Percentiles rank a stretch among this genome's conserved stretches.
Evolutionary conservation across 2,888 invertebrate species (phyloP).

Genomic region (Acanthopleura granulata): DNA sequence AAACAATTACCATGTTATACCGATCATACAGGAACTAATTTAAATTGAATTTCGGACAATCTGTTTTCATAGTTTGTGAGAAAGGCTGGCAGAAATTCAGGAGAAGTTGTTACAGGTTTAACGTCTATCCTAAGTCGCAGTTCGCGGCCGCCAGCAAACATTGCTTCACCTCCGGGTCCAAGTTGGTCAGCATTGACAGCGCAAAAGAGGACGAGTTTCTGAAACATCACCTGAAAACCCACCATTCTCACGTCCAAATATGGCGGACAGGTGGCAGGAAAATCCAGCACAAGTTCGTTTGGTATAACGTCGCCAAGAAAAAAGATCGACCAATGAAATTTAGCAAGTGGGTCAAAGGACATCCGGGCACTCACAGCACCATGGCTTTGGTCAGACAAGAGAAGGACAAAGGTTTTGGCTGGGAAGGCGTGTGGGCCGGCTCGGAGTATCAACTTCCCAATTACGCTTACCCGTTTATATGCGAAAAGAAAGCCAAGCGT

Average conservation of each 20-base stretch:
- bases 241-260: constrained; percentile 35
- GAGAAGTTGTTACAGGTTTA: constrained; percentile 73
- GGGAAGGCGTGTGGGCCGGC: constrained; percentile 55
- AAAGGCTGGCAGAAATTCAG: constrained; percentile 71
- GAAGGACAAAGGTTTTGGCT: constrained; percentile 65
- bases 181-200: constrained; percentile 70
- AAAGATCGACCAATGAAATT: constrained; percentile 39
- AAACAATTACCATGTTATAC: no score
- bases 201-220: constrained; percentile 73
- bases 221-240: constrained; percentile 67
- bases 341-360: constrained; percentile 45
- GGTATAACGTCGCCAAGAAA: constrained; percentile 34
- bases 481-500: constrained; percentile 72
- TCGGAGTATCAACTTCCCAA: constrained; percentile 37
- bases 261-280: constrained; percentile 53
- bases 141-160: constrained; percentile 57
- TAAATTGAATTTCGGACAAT: neutral
- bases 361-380: constrained; percentile 43
- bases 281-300: constrained; percentile 40
- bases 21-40: no score
- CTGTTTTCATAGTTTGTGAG: constrained; percentile 64
- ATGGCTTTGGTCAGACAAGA: constrained; percentile 64
- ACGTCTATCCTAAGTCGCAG: constrained; percentile 52
- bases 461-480: constrained; percentile 70
- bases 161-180: constrained; percentile 68